Conservation (phyloP, 1,140 invertebrate species). For the Pseudobourletiella spinata region DNA sequence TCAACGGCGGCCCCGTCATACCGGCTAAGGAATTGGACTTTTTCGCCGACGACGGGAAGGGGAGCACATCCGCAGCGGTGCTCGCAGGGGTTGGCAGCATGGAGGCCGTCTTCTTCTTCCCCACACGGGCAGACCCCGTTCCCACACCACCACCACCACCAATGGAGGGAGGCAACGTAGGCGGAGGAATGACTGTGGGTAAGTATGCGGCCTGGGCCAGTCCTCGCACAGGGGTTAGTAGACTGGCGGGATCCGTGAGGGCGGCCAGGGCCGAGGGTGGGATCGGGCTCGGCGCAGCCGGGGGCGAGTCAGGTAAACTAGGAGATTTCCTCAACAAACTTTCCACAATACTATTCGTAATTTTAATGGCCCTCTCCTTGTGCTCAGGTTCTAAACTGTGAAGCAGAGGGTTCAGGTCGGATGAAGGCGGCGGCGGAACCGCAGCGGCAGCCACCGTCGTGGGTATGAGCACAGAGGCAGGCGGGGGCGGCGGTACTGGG, state of each 20-base stretch:
- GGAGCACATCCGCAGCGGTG: background rate
- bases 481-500: too few species aligned
- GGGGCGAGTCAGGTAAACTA: background rate
- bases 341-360: constrained; percentile 6
- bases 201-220: background rate
- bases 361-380: background rate
- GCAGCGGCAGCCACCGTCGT: too few species aligned
- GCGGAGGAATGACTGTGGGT: background rate
- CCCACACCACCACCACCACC: background rate
- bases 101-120: constrained; percentile 9
- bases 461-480: too few species aligned
- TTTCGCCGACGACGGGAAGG: constrained; percentile 2
- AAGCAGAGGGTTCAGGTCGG: too few species aligned
- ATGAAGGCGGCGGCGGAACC: background rate
- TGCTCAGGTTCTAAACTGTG: too few species aligned
- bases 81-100: background rate
- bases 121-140: background rate
- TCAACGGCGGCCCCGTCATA: background rate
- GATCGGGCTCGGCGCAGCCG: background rate
- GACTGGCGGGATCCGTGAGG: background rate
- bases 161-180: too few species aligned
- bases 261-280: constrained; percentile 2
- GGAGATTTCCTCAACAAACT: constrained; percentile 8
- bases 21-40: background rate
- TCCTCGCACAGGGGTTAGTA: background rate